These are phyloP conservation scores for Metopia argyrocephala DNA, from an alignment of 2,888 invertebrate species.

Conservation along the genomic window DNA sequence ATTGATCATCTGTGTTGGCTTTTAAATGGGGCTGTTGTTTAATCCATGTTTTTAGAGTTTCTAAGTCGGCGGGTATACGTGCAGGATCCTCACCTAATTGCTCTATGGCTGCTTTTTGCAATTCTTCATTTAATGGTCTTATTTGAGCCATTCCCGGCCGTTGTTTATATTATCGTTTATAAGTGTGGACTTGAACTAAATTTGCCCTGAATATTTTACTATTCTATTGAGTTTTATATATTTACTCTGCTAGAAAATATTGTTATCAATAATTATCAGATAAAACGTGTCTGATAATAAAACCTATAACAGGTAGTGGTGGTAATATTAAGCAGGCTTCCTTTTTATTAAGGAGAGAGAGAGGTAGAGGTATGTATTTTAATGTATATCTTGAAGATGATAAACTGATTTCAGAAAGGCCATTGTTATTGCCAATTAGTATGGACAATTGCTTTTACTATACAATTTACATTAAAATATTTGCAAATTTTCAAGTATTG, in stretches of 20 bases:
- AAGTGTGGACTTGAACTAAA: slow-evolving; percentile 24
- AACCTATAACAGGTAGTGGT: background rate
- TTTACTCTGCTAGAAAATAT: background rate
- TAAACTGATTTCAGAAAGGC: slow-evolving; percentile 7
- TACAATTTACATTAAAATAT: background rate
- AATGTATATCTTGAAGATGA: slow-evolving; percentile 4
- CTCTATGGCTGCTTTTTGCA: slow-evolving; percentile 49
- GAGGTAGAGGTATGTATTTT: background rate
- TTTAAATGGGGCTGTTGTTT: slow-evolving; percentile 79
- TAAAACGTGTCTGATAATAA: slow-evolving; percentile 18
- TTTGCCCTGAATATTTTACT: background rate
- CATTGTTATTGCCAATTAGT: background rate
- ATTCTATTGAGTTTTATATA: background rate
- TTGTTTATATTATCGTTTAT: background rate
- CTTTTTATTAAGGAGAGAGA: background rate
- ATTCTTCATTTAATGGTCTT: slow-evolving; percentile 40
- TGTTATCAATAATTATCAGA: slow-evolving; percentile 27
- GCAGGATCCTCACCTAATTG: slow-evolving; percentile 73
- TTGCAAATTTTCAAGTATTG: background rate
- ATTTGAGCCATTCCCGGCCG: slow-evolving; percentile 53
- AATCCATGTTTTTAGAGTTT: slow-evolving; percentile 79
- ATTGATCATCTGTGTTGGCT: slow-evolving; percentile 80
- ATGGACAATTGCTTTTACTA: background rate
- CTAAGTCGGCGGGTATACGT: slow-evolving; percentile 72
- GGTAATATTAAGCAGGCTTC: background rate